Conservation (phyloP, 2,797 vertebrate species). For the Chelon labrosus region DNA sequence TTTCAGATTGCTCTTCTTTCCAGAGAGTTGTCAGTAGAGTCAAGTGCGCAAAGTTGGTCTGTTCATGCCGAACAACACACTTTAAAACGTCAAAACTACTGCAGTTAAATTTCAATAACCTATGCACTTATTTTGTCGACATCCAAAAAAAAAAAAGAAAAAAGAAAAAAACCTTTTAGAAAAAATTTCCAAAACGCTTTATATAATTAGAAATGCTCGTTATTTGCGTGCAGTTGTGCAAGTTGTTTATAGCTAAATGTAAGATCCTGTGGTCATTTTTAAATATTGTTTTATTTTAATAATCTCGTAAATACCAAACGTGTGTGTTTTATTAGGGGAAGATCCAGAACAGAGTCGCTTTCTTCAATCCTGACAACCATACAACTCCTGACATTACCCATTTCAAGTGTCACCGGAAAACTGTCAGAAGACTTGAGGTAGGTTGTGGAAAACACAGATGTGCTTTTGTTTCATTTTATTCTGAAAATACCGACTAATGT, state of each 20-base stretch:
- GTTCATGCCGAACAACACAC: neutral
- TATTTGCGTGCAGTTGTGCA: conserved; percentile 20
- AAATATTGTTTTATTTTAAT: conserved; percentile 30
- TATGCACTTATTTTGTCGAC: neutral
- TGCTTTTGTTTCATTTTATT: neutral
- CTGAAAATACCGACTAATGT: neutral
- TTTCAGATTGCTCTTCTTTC: conserved; percentile 1
- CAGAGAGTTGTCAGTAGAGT: conserved; percentile 36
- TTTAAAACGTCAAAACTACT: neutral
- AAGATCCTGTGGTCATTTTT: neutral
- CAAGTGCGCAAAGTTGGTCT: conserved; percentile 63
- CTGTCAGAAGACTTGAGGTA: conserved; percentile 93
- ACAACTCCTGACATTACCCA: conserved; percentile 85
- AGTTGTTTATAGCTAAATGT: neutral
- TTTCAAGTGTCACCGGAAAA: conserved; percentile 90
- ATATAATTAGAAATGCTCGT: neutral
- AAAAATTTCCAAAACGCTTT: neutral
- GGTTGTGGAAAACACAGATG: conserved; percentile 26
- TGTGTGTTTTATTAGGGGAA: conserved; percentile 81
- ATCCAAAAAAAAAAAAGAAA: neutral
- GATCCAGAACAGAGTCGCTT: conserved; percentile 78
- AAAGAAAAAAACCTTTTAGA: neutral
- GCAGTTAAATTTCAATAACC: neutral
- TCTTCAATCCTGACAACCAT: conserved; percentile 77
- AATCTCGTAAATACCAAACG: conserved; percentile 61